Base-by-base conservation (phyloP, 1,140 invertebrate genomes). In the Capitella teleta region DNA sequence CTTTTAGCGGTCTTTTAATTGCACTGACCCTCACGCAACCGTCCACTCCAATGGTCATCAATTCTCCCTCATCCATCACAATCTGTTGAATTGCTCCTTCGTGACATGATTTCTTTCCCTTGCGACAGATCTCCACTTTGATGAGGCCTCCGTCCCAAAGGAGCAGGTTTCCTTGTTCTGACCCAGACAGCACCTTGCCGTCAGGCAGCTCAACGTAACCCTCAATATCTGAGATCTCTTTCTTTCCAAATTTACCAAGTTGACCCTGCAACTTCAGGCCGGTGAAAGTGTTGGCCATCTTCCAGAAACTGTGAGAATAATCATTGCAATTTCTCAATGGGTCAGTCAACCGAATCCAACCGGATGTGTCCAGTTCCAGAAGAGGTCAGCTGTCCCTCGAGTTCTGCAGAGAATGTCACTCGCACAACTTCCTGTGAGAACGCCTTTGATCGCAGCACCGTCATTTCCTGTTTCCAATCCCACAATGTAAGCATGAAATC, bases 401-500 rank as follows among this genome's bases (percentile, higher is more conserved):
- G 77, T 57, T 80, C 82, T 0, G 79, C 76, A 4, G 87, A 90
- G 67, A 92, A 91, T 58, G 81, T 80, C 0, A 85, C 81, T 47
- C 81, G 78, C 47, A 80, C 82, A 5, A 92, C 80, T n/a, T 60
- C 57, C 62, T 85, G 85, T 21, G 80, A 80, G 62, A 86, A 83
- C 0, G 87, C 86, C 64, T 86, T 85, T 2, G 80, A 81, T 41
- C 82, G 76, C 12, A 91, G 72, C 18, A 87, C 71, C 51, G 87
- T 84, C 51, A 73, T 76, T 41, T 81, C 80, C 8, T 77, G 72
- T 59, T 80, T 77, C 87, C 88, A 93, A 57, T 84, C 77, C 87
- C 87, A 94, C 46, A 93, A 79, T 0, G 86, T 90, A 19, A 93
- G 75, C 59, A 84, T 80, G 61, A 82, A 87, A 67, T 94, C 88